A percentile compares a stretch with the other conserved stretches of the same genome.
Evolutionary conservation across 2,113 vertebrate species (phyloP).

Genomic region (Hypocryptadius cinnamomeus): DNA sequence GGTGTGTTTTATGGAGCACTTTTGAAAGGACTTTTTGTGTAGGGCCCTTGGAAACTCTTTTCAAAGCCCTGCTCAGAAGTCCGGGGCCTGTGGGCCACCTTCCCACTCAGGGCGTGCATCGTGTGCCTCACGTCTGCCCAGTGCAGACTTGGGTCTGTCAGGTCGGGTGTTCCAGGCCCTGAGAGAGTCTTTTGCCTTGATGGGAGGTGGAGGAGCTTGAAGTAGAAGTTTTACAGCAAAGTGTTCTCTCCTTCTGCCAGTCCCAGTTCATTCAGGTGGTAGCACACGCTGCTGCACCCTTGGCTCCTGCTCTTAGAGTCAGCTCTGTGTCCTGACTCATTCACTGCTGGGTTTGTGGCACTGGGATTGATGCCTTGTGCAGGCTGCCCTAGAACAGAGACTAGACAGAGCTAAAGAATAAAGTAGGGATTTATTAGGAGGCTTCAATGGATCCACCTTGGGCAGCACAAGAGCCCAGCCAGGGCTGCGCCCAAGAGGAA

Average conservation of each 20-base stretch:
- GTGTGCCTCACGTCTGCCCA: background rate
- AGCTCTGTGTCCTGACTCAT: background rate
- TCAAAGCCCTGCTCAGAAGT: background rate
- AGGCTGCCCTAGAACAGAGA: background rate
- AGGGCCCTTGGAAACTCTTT: constrained; percentile 22
- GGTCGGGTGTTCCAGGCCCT: background rate
- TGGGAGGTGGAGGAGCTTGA: background rate
- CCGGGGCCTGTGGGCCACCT: background rate
- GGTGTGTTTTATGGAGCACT: constrained; percentile 25
- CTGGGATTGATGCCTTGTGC: background rate
- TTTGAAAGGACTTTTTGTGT: constrained; percentile 43
- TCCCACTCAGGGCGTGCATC: background rate
- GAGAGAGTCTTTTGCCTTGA: background rate
- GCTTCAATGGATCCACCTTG: background rate
- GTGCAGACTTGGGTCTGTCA: background rate
- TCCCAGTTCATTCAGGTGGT: background rate
- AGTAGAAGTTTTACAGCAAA: background rate
- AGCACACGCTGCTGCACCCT: background rate
- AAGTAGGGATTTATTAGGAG: background rate
- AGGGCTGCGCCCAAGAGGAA: background rate
- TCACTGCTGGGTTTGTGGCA: background rate
- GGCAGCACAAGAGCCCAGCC: background rate
- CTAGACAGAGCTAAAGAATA: background rate
- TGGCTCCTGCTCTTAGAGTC: background rate
- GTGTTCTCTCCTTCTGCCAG: background rate